A percentile compares a stretch with the other conserved stretches of the same genome.
Evolutionary conservation across 2,113 vertebrate species (phyloP).

Genomic region (Turdus rufiventris): DNA sequence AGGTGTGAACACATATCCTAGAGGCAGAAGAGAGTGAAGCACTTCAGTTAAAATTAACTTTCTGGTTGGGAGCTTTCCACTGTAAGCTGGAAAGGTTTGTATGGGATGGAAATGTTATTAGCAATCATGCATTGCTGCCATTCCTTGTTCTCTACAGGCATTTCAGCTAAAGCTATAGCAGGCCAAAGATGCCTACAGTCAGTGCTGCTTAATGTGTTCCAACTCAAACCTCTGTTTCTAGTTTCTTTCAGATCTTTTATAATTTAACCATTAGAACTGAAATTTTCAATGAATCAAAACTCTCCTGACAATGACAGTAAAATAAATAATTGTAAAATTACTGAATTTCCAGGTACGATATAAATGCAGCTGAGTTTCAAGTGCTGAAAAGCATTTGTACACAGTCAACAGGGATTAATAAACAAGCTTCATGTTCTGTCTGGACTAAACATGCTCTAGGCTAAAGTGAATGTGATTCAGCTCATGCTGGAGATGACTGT

Average conservation of each 20-base stretch:
- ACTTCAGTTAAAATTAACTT: conserved; percentile 22
- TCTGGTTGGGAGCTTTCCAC: neutral
- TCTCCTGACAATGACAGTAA: neutral
- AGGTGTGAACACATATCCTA: neutral
- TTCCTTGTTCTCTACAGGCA: neutral
- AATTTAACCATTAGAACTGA: neutral
- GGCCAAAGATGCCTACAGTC: neutral
- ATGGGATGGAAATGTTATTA: neutral
- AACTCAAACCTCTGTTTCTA: neutral
- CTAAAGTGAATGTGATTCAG: neutral
- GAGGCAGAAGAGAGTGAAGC: neutral
- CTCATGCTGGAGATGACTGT: neutral
- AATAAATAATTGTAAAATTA: neutral
- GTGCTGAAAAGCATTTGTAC: neutral
- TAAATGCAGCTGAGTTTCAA: neutral
- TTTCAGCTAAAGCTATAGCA: neutral
- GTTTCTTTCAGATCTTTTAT: neutral
- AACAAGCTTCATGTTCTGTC: conserved; percentile 9
- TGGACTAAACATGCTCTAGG: conserved; percentile 7
- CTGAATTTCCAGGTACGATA: neutral
- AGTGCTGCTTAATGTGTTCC: neutral
- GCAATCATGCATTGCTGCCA: neutral
- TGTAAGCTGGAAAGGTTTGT: neutral
- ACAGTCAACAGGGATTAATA: neutral
- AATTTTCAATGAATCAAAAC: neutral